A percentile compares a stretch with the other conserved stretches of the same genome.
phyloP scores from a whole-genome alignment of 2,113 vertebrate genomes.

The Chelonoidis abingdonii region DNA sequence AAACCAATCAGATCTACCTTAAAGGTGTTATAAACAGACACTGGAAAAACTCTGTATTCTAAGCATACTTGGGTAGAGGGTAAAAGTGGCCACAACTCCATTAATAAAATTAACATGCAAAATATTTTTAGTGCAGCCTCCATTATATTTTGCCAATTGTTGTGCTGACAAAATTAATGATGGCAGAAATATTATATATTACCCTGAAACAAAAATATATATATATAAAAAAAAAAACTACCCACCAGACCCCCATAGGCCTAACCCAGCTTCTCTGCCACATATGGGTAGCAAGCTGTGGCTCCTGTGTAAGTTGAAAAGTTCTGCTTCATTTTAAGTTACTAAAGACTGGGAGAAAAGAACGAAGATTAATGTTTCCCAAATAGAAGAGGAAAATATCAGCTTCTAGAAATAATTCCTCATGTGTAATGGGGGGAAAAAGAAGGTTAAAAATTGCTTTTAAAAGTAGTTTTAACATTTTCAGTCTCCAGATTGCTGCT shows the following conservation, averaged over 20 bases:
- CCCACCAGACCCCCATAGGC: background rate
- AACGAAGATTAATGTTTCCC: background rate
- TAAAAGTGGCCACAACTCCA: background rate
- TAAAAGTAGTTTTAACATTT: constrained; percentile 5
- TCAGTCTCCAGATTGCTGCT: background rate
- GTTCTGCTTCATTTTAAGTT: background rate
- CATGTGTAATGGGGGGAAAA: background rate
- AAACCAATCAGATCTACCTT: background rate
- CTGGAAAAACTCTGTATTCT: background rate
- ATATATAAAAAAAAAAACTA: too few species aligned
- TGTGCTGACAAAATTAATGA: background rate
- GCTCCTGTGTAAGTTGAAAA: background rate
- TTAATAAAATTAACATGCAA: background rate
- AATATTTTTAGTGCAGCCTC: background rate
- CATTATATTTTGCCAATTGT: background rate
- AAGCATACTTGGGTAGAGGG: background rate
- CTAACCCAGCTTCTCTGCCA: background rate
- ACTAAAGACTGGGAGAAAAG: background rate
- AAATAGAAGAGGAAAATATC: background rate
- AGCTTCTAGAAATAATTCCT: background rate
- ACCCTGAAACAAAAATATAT: background rate
- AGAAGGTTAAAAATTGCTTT: background rate
- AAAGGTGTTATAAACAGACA: background rate
- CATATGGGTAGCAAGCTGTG: background rate
- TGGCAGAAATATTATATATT: background rate